Evolutionary conservation across 2,113 vertebrate genomes (phyloP).

Genomic region (Dipodomys ordii): DNA sequence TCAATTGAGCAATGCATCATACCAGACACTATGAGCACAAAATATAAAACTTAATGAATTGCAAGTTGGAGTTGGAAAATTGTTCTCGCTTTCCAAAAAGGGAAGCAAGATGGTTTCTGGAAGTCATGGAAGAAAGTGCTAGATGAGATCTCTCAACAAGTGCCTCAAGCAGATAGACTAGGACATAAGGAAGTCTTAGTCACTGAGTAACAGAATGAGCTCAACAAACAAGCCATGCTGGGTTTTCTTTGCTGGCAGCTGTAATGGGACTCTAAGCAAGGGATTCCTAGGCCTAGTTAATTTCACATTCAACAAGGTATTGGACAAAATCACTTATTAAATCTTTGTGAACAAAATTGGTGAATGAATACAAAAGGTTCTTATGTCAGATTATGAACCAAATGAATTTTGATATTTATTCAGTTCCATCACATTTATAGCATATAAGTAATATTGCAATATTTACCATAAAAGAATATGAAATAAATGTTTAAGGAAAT

Average conservation of each 20-base stretch:
- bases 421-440: background rate
- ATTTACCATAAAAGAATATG: slow-evolving; percentile 62
- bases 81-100: slow-evolving; percentile 31
- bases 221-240: background rate
- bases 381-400: background rate
- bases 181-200: background rate
- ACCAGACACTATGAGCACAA: background rate
- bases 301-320: slow-evolving; percentile 18
- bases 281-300: background rate
- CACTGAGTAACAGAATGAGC: background rate
- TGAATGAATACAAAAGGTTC: slow-evolving; percentile 30
- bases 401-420: slow-evolving; percentile 44
- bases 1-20: background rate
- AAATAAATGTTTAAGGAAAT: slow-evolving; percentile 60
- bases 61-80: slow-evolving; percentile 19
- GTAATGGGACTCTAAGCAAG: slow-evolving; percentile 23
- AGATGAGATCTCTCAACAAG: background rate
- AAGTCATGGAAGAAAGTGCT: slow-evolving; percentile 3
- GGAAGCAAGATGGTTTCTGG: background rate
- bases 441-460: background rate
- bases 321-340: background rate
- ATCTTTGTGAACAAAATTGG: background rate
- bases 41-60: slow-evolving; percentile 27
- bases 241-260: slow-evolving; percentile 2
- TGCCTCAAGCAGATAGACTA: background rate